Evolutionary conservation across 1,140 invertebrate species (phyloP).

Genomic region (Pararge aegeria): DNA sequence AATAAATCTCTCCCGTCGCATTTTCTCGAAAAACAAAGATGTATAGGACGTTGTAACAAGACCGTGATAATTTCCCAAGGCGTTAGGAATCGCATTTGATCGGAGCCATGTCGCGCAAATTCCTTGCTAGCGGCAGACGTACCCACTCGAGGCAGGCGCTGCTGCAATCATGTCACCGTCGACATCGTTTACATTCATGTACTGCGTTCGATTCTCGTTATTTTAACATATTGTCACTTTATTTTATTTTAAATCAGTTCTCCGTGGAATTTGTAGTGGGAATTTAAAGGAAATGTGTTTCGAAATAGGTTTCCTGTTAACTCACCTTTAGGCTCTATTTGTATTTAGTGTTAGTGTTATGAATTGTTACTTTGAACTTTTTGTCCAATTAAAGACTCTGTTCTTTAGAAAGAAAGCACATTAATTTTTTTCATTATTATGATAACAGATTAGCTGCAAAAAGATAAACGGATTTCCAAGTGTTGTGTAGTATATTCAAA

Average conservation of each 20-base stretch:
- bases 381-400: too few species aligned
- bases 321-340: neutral
- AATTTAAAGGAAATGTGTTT: neutral
- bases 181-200: constrained; percentile 20
- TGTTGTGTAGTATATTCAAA: too few species aligned
- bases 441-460: too few species aligned
- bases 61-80: constrained; percentile 66
- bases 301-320: neutral
- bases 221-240: constrained; percentile 9
- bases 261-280: neutral
- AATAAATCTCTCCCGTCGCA: neutral
- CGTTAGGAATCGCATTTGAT: constrained; percentile 48
- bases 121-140: neutral
- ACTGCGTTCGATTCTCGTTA: constrained; percentile 1
- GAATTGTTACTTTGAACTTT: too few species aligned
- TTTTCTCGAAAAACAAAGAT: neutral
- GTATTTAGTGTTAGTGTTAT: too few species aligned
- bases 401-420: too few species aligned
- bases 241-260: neutral
- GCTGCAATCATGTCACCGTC: constrained; percentile 44
- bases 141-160: neutral
- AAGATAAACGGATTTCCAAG: too few species aligned
- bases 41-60: constrained; percentile 12
- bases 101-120: constrained; percentile 18
- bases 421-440: too few species aligned